These are phyloP conservation scores for Alces alces DNA, from an alignment of 2,113 vertebrate genomes.

Conservation along the genomic window DNA sequence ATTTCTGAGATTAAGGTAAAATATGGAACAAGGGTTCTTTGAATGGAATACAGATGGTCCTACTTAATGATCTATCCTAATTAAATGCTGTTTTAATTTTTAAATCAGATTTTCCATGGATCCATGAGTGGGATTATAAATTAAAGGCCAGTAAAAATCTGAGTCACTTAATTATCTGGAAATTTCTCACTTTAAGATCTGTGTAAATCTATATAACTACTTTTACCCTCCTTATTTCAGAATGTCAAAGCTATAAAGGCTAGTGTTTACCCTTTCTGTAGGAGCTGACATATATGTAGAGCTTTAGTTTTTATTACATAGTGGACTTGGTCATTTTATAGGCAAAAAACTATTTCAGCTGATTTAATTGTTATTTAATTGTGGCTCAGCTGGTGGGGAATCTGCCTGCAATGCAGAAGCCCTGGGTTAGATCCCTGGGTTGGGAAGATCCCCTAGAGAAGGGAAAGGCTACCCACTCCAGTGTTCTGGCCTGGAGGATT, in stretches of 20 bases:
- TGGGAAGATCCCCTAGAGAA: neutral
- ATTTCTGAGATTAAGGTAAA: neutral
- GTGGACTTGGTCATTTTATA: neutral
- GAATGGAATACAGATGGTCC: neutral
- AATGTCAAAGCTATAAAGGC: constrained; percentile 34
- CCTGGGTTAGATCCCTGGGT: neutral
- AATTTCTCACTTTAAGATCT: neutral
- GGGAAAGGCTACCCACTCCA: neutral
- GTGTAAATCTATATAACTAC: neutral
- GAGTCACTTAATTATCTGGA: neutral
- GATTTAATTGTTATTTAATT: neutral
- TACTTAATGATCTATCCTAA: neutral
- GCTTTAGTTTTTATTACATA: neutral
- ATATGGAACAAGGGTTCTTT: neutral
- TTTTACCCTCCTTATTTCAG: neutral
- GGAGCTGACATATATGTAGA: neutral
- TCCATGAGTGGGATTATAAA: neutral
- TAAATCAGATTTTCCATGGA: neutral
- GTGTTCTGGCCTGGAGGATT: neutral
- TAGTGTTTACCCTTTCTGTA: constrained; percentile 15
- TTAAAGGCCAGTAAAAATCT: neutral
- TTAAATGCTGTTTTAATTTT: neutral
- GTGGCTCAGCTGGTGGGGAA: neutral
- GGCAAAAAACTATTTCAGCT: neutral
- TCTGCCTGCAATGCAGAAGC: neutral